Evolutionary conservation across 2,797 vertebrate species (phyloP), one percentile per base, ranked within the genome.

Genomic region (Monodelphis domestica): DNA sequence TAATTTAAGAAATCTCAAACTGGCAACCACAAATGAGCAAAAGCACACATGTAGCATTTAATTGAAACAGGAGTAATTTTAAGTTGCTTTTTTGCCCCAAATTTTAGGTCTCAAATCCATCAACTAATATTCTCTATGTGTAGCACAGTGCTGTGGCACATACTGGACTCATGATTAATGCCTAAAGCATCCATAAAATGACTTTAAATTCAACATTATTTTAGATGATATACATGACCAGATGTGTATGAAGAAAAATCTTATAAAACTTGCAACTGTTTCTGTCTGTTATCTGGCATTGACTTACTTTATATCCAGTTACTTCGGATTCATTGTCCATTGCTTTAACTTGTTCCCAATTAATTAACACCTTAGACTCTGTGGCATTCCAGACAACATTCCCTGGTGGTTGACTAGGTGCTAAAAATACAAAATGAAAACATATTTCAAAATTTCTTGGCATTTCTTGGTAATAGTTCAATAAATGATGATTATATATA

Each of bases 321-420:
- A 99, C 99, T 97, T 99, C 99, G 0, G 99, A 99, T 98, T 99
- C 99, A 0, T 99, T 99, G 97, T 99, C 99, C 98, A 98, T 98
- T 29, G 99, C 99, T 95, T 98, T 98, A 0, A 99, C 99, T 38
- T 99, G 99, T 95, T 99, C 99, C 99, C 99, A 99, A 96, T 99
- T 99, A 96, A 99, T 98, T 11, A 98, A 97, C 29, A 99, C 98
- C 52, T 98, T 99, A n/a, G 99, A 99, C 96, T 99, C 99, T 52
- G 99, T 99, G 93, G 99, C 99, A 88, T 99, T 99, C 99, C 99
- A 99, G 97, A 99, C 97, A 91, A 99, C 98, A 0, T 99, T 99
- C 94, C 99, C 98, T 0, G 99, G 99, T 7, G 99, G 98, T 91
- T 99, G 99, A 95, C 99, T 99, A 94, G 99, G 99, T 29, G 99